These are phyloP conservation scores for Phoxinus dragarum DNA, from an alignment of 2,797 vertebrate species.

Conservation along the genomic window DNA sequence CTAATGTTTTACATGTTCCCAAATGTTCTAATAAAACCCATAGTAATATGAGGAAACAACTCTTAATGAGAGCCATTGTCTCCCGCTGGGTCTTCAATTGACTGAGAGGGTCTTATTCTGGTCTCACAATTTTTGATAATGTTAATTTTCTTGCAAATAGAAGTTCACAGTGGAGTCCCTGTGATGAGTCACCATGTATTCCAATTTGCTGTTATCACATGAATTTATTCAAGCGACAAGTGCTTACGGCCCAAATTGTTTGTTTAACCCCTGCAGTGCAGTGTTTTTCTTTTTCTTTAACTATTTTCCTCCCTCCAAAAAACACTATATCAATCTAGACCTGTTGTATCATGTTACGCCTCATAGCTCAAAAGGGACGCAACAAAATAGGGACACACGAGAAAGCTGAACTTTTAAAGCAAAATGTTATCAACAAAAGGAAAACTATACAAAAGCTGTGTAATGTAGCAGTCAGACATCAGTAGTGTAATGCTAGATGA, in stretches of 20 bases:
- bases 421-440: too few relatives aligned
- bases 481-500: too few relatives aligned
- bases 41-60: not conserved
- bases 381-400: too few relatives aligned
- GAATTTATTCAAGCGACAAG: not conserved
- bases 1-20: not conserved
- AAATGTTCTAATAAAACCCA: not conserved
- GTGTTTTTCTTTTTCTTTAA: not conserved
- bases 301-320: not conserved
- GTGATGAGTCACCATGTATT: constrained; percentile 1
- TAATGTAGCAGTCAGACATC: too few relatives aligned
- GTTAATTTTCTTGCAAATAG: constrained; percentile 1
- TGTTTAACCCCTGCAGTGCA: constrained; percentile 35
- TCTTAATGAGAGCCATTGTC: constrained; percentile 9
- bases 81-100: constrained; percentile 14
- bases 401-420: too few relatives aligned
- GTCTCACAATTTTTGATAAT: not conserved
- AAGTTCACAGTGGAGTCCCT: not conserved
- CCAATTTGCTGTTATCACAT: constrained; percentile 7
- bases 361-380: too few relatives aligned
- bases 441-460: too few relatives aligned
- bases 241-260: constrained; percentile 27
- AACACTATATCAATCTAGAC: not conserved
- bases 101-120: constrained; percentile 12
- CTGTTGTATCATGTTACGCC: not conserved